These are phyloP conservation scores for Acanthochromis polyacanthus DNA, from an alignment of 2,113 vertebrate genomes.

Conservation along the genomic window DNA sequence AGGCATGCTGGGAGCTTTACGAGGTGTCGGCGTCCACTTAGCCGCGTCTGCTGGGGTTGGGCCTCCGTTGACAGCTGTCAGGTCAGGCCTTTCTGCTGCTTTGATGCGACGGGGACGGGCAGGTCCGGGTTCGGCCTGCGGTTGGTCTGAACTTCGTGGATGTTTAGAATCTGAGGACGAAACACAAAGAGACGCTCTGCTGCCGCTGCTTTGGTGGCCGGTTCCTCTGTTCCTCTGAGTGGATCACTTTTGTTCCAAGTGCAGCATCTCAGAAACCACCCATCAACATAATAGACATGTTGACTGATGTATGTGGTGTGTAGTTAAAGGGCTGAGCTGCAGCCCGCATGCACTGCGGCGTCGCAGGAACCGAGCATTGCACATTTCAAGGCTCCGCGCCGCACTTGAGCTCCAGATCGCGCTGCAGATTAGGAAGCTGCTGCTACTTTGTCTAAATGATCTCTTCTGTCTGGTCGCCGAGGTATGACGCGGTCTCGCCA, in stretches of 20 bases:
- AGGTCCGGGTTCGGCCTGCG: constrained; percentile 49
- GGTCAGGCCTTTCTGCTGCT: background rate
- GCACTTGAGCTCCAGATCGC: constrained; percentile 15
- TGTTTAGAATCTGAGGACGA: constrained; percentile 35
- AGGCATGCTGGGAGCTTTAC: constrained; percentile 58
- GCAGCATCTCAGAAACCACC: constrained; percentile 53
- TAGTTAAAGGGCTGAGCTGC: constrained; percentile 35
- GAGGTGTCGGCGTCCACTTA: constrained; percentile 64
- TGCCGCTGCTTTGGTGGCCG: constrained; percentile 50
- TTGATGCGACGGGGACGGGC: constrained; percentile 56
- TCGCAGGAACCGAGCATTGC: background rate
- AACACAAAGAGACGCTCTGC: constrained; percentile 44
- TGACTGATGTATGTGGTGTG: constrained; percentile 47
- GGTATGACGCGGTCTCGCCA: constrained; percentile 32
- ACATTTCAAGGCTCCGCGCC: background rate
- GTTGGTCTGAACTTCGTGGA: constrained; percentile 43
- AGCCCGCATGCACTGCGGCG: constrained; percentile 39
- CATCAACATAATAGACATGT: constrained; percentile 45
- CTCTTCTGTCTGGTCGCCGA: constrained; percentile 27
- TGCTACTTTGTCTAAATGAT: constrained; percentile 45
- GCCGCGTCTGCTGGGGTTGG: constrained; percentile 30
- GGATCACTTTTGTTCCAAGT: constrained; percentile 58
- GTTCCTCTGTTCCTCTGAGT: constrained; percentile 9
- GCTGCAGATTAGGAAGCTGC: constrained; percentile 8
- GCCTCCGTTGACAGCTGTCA: constrained; percentile 33